phyloP scores from a whole-genome alignment of 2,113 vertebrate genomes.

The Odontesthes bonariensis region DNA sequence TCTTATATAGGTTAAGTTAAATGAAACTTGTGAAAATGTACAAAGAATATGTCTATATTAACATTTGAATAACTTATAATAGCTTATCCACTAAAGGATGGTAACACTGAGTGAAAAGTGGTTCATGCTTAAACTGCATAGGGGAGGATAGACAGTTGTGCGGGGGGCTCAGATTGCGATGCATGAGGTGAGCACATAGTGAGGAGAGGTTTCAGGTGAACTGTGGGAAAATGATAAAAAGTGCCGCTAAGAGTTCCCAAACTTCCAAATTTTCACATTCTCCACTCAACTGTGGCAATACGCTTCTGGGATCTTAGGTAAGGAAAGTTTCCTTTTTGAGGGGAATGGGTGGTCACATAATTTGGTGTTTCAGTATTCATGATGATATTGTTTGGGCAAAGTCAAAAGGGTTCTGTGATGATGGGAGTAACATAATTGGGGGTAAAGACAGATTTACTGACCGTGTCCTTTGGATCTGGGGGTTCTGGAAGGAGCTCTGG shows the following conservation, averaged over 20 bases:
- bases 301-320: constrained; percentile 28
- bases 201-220: constrained; percentile 31
- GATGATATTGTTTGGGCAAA: constrained; percentile 9
- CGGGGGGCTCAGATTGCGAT: constrained; percentile 45
- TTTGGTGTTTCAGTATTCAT: constrained; percentile 4
- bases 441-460: constrained; percentile 65
- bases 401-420: constrained; percentile 43
- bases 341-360: constrained; percentile 12
- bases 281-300: constrained; percentile 17
- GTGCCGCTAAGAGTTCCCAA: constrained; percentile 12
- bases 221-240: neutral
- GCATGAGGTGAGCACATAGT: constrained; percentile 40
- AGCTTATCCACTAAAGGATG: constrained; percentile 65
- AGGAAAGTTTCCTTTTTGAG: neutral
- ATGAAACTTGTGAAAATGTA: constrained; percentile 63
- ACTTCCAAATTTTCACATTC: constrained; percentile 14
- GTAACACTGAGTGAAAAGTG: constrained; percentile 64
- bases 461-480: constrained; percentile 70
- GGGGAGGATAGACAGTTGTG: constrained; percentile 30
- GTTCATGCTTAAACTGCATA: constrained; percentile 68
- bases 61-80: constrained; percentile 27
- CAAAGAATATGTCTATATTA: constrained; percentile 34
- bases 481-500: constrained; percentile 62
- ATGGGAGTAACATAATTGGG: constrained; percentile 34
- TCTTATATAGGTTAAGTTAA: constrained; percentile 37